These are phyloP conservation scores for Darevskia mixta DNA, from an alignment of 2,797 vertebrate genomes.

Conservation along the genomic window DNA sequence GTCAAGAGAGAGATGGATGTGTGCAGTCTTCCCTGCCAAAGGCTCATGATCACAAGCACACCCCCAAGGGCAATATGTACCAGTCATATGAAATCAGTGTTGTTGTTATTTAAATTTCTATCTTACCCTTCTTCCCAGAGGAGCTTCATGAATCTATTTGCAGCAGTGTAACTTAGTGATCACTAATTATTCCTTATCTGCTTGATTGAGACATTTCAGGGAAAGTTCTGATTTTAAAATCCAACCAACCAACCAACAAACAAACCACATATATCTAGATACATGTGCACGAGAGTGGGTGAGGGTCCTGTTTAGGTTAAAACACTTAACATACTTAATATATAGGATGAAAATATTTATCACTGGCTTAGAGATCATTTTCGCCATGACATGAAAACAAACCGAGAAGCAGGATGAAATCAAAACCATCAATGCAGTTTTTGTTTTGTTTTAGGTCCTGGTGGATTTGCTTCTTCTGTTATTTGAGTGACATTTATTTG, in stretches of 20 bases:
- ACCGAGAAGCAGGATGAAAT: conserved; percentile 50
- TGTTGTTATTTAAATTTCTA: too few species aligned
- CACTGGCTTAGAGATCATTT: conserved; percentile 27
- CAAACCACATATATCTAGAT: too few species aligned
- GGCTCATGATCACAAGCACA: neutral
- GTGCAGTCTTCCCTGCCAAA: neutral
- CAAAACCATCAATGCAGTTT: conserved; percentile 41
- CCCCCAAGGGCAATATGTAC: neutral
- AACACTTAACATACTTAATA: neutral
- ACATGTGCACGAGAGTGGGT: neutral
- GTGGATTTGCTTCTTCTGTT: conserved; percentile 65
- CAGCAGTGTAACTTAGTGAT: neutral
- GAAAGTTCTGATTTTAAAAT: neutral
- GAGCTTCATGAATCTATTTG: neutral
- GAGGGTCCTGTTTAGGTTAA: neutral
- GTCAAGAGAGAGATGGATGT: neutral
- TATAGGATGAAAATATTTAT: conserved; percentile 21
- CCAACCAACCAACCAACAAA: too few species aligned
- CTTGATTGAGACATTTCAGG: neutral
- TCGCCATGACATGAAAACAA: conserved; percentile 29
- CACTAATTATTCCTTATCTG: neutral
- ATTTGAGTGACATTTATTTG: conserved; percentile 73
- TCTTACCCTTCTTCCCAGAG: too few species aligned
- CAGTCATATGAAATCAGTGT: too few species aligned
- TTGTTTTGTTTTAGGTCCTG: conserved; percentile 64